Conservation (phyloP, 37 sponge, comb jelly and placozoan species). For the Petrosia ficiformis region DNA sequence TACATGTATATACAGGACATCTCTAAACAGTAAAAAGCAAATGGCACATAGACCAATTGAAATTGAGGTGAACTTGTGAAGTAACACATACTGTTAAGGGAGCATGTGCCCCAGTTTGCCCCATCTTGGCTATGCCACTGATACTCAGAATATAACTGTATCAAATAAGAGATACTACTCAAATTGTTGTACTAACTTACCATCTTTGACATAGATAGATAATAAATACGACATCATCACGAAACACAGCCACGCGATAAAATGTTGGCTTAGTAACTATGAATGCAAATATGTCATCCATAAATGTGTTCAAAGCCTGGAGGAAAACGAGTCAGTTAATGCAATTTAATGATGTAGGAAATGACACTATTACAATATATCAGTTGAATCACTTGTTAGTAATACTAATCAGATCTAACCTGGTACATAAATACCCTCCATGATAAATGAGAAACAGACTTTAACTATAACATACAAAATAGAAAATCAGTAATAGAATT, state of each 20-base stretch:
- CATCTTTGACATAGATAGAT: constrained; percentile 95
- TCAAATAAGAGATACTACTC: background rate
- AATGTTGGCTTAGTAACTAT: constrained; percentile 95
- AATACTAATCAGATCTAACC: no score
- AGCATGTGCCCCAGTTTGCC: no score
- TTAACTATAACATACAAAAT: constrained; percentile 41
- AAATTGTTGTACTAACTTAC: constrained; percentile 59
- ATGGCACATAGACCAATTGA: no score
- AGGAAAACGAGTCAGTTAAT: background rate
- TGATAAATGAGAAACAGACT: constrained; percentile 93
- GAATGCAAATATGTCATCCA: constrained; percentile 97
- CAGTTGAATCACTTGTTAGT: no score
- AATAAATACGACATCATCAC: constrained; percentile 91
- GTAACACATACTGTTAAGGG: background rate
- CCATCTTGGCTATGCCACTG: no score
- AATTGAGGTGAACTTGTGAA: background rate
- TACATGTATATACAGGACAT: no score
- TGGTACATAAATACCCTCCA: constrained; percentile 98
- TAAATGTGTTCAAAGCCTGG: constrained; percentile 97
- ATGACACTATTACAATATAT: no score
- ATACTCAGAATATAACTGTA: background rate
- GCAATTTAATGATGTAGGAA: background rate
- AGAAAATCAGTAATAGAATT: no score
- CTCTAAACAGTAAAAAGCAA: no score
- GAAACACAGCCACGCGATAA: constrained; percentile 88